phyloP scores from a whole-genome alignment of 2,113 vertebrate species.

The Triplophysa rosa region DNA sequence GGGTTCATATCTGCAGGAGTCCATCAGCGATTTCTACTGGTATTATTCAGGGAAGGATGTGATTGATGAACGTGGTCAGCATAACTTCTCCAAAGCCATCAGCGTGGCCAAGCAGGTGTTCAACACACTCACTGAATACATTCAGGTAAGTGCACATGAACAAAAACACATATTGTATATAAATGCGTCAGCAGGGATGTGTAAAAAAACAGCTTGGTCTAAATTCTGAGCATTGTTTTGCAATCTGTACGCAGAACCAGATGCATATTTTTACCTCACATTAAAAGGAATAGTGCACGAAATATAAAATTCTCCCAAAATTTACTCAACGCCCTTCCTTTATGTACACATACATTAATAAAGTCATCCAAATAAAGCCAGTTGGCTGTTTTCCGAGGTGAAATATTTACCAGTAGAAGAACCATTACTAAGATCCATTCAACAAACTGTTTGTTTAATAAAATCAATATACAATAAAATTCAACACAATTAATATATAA shows the following conservation, averaged over 20 bases:
- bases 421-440: too few species aligned
- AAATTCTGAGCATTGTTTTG: not conserved
- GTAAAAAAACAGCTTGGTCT: not conserved
- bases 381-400: too few species aligned
- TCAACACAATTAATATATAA: too few species aligned
- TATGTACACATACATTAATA: too few species aligned
- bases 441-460: too few species aligned
- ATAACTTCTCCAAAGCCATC: constrained; percentile 93
- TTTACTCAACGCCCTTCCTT: too few species aligned
- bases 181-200: not conserved
- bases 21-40: constrained; percentile 98
- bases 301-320: too few species aligned
- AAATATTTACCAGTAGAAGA: too few species aligned
- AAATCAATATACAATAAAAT: too few species aligned
- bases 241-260: not conserved
- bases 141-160: constrained; percentile 79
- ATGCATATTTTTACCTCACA: too few species aligned
- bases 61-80: constrained; percentile 88
- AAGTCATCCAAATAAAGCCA: too few species aligned
- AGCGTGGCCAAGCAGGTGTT: constrained; percentile 95
- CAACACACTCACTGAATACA: constrained; percentile 95
- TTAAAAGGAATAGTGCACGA: too few species aligned
- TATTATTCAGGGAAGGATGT: constrained; percentile 93
- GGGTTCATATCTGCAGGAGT: constrained; percentile 77
- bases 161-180: not conserved